Percentiles rank a stretch among this genome's conserved stretches.
These are phyloP conservation scores for Patiria miniata DNA, from an alignment of 35 echinoderm and acorn worm species.

Conservation along the genomic window DNA sequence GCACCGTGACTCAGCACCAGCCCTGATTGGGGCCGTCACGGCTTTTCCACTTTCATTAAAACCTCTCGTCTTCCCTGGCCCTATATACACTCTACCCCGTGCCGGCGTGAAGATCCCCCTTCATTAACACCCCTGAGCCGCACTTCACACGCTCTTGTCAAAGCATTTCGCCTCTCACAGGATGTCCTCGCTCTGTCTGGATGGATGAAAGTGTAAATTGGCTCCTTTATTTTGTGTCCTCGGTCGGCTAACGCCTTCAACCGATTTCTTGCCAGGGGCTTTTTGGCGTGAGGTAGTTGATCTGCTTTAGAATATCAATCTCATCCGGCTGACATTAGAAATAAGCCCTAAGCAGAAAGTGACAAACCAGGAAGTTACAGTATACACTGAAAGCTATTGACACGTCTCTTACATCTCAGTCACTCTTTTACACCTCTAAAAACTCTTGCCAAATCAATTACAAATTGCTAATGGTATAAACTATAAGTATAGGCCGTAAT, in stretches of 20 bases:
- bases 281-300: not conserved
- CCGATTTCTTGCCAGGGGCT: not conserved
- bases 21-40: no score
- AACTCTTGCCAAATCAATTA: no score
- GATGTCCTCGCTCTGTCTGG: conserved; percentile 3
- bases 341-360: not conserved
- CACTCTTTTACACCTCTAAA: no score
- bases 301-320: conserved; percentile 15
- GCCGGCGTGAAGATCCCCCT: not conserved
- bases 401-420: no score
- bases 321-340: not conserved
- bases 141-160: conserved; percentile 1
- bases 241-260: not conserved
- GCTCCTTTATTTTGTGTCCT: not conserved
- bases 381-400: no score
- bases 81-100: not conserved
- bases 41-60: no score
- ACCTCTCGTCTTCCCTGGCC: no score
- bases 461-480: no score
- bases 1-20: no score
- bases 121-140: conserved; percentile 1
- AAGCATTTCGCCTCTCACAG: conserved; percentile 1
- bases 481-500: no score
- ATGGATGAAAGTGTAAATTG: conserved; percentile 2
- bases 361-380: no score